Evolutionary conservation across 2,888 invertebrate species (phyloP).

Genomic region (Byasa hedistus): DNA sequence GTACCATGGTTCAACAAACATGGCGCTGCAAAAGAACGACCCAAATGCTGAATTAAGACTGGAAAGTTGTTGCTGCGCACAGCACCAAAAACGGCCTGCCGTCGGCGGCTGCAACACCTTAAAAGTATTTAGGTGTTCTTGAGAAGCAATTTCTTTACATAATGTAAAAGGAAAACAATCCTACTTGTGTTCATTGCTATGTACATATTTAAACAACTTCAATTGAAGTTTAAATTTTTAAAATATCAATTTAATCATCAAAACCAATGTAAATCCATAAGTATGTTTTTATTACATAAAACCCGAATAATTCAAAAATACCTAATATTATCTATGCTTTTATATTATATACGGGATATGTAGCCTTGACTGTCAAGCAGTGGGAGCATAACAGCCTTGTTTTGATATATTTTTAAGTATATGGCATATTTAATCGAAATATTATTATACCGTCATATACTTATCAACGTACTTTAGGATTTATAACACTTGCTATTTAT

Average conservation of each 20-base stretch:
- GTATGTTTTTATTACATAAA: too few species aligned
- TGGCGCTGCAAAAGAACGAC: conserved; percentile 39
- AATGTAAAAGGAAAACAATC: conserved; percentile 19
- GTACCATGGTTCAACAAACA: conserved; percentile 30
- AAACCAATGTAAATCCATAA: too few species aligned
- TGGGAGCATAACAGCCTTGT: too few species aligned
- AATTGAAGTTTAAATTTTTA: not conserved
- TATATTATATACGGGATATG: too few species aligned
- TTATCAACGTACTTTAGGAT: conserved; percentile 12
- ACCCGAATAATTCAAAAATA: too few species aligned
- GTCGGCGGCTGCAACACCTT: conserved; percentile 30
- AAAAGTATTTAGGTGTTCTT: conserved; percentile 36
- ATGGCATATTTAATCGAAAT: too few species aligned
- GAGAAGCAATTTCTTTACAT: conserved; percentile 26
- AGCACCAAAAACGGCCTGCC: conserved; percentile 36
- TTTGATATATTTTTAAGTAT: too few species aligned
- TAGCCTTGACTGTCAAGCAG: too few species aligned
- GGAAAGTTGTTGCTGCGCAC: conserved; percentile 39
- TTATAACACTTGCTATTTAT: conserved; percentile 18
- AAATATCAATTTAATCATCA: not conserved
- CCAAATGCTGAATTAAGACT: conserved; percentile 36
- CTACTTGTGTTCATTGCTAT: conserved; percentile 9
- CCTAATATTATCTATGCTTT: too few species aligned
- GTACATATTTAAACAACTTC: not conserved
- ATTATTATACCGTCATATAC: not conserved